Evolutionary conservation across 2,888 invertebrate genomes (phyloP).

Genomic region (Pandemis corylana): DNA sequence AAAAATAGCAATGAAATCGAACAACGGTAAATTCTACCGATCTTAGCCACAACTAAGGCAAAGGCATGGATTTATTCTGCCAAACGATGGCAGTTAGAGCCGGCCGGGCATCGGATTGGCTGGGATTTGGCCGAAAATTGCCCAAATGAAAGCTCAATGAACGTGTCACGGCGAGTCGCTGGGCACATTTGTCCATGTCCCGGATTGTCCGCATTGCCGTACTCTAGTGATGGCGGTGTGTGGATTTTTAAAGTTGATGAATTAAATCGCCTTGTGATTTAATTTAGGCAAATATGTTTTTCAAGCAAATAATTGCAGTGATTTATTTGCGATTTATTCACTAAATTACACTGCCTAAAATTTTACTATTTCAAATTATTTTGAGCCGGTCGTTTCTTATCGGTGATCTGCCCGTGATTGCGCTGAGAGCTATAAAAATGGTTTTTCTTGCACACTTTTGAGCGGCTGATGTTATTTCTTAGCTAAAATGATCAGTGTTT

Average conservation of each 20-base stretch:
- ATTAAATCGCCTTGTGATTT: too few relatives aligned
- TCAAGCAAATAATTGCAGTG: too few relatives aligned
- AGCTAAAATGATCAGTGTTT: too few relatives aligned
- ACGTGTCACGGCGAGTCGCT: constrained; percentile 79
- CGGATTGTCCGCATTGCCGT: constrained; percentile 82
- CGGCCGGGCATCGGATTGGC: constrained; percentile 69
- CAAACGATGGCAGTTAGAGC: constrained; percentile 67
- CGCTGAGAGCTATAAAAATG: too few relatives aligned
- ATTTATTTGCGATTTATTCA: too few relatives aligned
- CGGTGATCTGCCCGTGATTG: too few relatives aligned
- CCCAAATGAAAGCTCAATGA: constrained; percentile 84
- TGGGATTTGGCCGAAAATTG: constrained; percentile 82
- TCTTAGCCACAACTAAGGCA: constrained; percentile 46
- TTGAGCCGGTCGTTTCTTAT: too few relatives aligned
- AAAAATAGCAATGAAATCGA: not conserved
- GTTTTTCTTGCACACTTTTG: too few relatives aligned
- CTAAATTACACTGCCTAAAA: too few relatives aligned
- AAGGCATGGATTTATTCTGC: constrained; percentile 64
- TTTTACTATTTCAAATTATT: too few relatives aligned
- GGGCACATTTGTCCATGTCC: constrained; percentile 82
- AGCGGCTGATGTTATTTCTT: too few relatives aligned
- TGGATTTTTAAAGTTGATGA: not conserved
- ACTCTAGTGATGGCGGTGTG: constrained; percentile 60
- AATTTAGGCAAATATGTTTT: too few relatives aligned
- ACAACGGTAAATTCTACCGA: constrained; percentile 36